Evolutionary conservation across 2,888 invertebrate species (phyloP).

Genomic region (Apodemia mormo): DNA sequence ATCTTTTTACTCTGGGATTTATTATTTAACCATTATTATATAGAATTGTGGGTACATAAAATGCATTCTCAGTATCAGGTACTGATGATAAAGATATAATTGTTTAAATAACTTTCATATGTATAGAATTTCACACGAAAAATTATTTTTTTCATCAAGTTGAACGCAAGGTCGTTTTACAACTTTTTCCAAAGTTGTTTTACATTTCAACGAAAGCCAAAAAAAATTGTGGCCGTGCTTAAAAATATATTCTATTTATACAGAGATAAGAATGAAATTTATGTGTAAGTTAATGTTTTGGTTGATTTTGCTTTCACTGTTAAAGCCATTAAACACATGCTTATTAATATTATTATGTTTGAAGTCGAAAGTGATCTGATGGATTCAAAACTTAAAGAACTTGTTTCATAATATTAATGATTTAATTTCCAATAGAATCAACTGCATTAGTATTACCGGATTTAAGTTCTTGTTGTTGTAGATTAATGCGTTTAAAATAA

Average conservation of each 20-base stretch:
- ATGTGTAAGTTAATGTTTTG: neutral
- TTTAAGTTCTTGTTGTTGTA: neutral
- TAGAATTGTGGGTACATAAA: too few species aligned
- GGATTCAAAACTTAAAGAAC: neutral
- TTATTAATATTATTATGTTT: neutral
- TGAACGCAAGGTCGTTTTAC: neutral
- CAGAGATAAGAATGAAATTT: neutral
- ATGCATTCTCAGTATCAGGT: too few species aligned
- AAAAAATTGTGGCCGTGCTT: neutral
- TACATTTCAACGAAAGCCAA: neutral
- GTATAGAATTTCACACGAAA: too few species aligned
- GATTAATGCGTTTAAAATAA: neutral
- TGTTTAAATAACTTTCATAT: too few species aligned
- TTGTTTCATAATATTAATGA: neutral
- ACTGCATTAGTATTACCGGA: neutral
- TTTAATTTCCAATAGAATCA: neutral
- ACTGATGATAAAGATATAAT: too few species aligned
- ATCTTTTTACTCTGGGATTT: too few species aligned
- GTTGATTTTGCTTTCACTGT: slow-evolving; percentile 12
- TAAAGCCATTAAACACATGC: neutral
- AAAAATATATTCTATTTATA: neutral
- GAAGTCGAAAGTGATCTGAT: slow-evolving; percentile 1
- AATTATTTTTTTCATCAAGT: neutral
- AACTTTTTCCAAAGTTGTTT: neutral
- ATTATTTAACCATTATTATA: too few species aligned